Conservation (phyloP, 2,888 invertebrate species). For the Aporophyla lueneburgensis region DNA sequence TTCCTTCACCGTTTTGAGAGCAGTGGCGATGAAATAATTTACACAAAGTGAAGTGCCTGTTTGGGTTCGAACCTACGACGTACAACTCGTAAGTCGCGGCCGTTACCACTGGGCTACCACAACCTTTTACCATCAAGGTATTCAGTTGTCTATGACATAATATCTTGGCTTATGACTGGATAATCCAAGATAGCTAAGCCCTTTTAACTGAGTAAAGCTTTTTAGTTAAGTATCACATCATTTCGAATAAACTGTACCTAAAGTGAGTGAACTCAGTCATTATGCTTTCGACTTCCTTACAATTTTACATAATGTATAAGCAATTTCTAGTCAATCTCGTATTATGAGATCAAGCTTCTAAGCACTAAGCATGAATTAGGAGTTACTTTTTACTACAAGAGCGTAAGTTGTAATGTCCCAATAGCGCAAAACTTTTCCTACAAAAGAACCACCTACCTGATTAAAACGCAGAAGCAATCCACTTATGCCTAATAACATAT, state of each 20-base stretch:
- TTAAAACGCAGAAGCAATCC: slow-evolving; percentile 61
- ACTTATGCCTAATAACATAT: slow-evolving; percentile 63
- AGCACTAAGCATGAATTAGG: slow-evolving; percentile 32
- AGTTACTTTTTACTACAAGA: slow-evolving; percentile 46
- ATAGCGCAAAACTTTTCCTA: not conserved
- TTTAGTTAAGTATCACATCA: not conserved
- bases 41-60: too few relatives aligned
- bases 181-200: not conserved
- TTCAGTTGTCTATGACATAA: too few relatives aligned
- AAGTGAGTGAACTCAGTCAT: not conserved
- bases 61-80: too few relatives aligned
- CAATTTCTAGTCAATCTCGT: not conserved
- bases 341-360: not conserved
- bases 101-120: too few relatives aligned
- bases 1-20: too few relatives aligned
- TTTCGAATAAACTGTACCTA: not conserved
- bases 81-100: too few relatives aligned
- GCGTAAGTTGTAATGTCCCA: slow-evolving; percentile 21
- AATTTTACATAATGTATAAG: slow-evolving; percentile 10
- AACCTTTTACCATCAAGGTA: too few relatives aligned
- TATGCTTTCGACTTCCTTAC: not conserved
- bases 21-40: too few relatives aligned
- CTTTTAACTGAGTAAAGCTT: not conserved
- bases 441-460: slow-evolving; percentile 50
- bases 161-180: not conserved